Evolutionary conservation across 2,113 vertebrate genomes (phyloP).

Genomic region (Struthio camelus): DNA sequence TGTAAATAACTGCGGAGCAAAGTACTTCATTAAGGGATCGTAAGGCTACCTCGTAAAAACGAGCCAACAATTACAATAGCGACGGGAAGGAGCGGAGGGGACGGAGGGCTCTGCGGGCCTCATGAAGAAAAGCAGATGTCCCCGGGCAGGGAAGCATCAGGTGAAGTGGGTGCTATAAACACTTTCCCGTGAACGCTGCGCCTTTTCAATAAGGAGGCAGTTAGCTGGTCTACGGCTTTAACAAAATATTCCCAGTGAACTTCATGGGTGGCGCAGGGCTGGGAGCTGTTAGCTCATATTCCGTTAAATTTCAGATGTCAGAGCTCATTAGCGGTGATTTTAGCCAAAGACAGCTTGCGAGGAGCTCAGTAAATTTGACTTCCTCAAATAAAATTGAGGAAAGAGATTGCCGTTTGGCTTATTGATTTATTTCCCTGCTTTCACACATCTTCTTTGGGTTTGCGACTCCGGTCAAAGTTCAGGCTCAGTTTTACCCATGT

Average conservation of each 20-base stretch:
- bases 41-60: slow-evolving; percentile 40
- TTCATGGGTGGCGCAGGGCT: slow-evolving; percentile 77
- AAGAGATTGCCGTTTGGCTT: slow-evolving; percentile 65
- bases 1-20: slow-evolving; percentile 42
- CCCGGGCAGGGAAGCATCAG: slow-evolving; percentile 51
- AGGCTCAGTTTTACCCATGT: slow-evolving; percentile 48
- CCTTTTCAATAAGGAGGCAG: slow-evolving; percentile 70
- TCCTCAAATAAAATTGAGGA: slow-evolving; percentile 76
- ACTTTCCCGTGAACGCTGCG: slow-evolving; percentile 54
- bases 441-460: slow-evolving; percentile 29
- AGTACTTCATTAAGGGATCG: slow-evolving; percentile 52
- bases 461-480: neutral
- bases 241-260: slow-evolving; percentile 72
- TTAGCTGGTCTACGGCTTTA: slow-evolving; percentile 16
- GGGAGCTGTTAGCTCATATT: slow-evolving; percentile 73
- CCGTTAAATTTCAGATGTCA: slow-evolving; percentile 79
- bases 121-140: slow-evolving; percentile 63
- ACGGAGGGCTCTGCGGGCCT: neutral
- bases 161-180: slow-evolving; percentile 67
- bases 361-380: slow-evolving; percentile 69
- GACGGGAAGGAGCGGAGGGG: slow-evolving; percentile 16
- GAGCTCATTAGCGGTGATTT: slow-evolving; percentile 76
- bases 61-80: slow-evolving; percentile 36
- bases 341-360: slow-evolving; percentile 75
- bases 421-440: slow-evolving; percentile 64